Base-by-base conservation (phyloP, 2,113 vertebrate genomes). In the Gymnarchus niloticus region DNA sequence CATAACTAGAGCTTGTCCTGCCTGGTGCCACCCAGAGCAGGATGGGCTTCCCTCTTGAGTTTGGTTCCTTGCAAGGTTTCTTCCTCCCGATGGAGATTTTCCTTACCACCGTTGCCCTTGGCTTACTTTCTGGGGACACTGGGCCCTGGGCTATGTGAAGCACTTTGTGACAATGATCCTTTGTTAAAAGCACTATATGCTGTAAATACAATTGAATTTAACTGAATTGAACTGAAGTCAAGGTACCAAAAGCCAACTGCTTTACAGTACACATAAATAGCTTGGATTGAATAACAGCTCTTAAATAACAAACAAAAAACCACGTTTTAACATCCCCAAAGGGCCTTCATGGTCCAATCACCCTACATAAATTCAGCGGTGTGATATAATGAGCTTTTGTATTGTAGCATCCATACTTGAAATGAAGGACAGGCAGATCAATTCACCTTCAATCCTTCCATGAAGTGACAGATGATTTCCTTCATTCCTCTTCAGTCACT, bases 251-350 rank as follows among this genome's bases (percentile, higher is more conserved):
- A n/a, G n/a, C n/a, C n/a, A n/a, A n/a, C n/a, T n/a, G n/a, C 33
- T 73, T 73, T 6, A 33, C 65, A 73, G 37, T 73, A 73, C 19
- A 73, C 33, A 41, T 73, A 19, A 73, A 73, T 19, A n/a, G 59
- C 59, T 65, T 73, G 65, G 17, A 5, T 41, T 73, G 65, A 73
- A 73, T 73, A 73, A 73, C 33, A 41, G 33, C 33, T 73, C 65
- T 73, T 41, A 73, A 73, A 73, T 17, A 73, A 73, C 65, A 73
- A 73, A 28, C n/a, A n/a, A 73, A 73, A 73, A 73, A 21, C 41
- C 65, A 41, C 41, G 65, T 41, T 73, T 73, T 73, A 73, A 73
- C 33, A 73, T 73, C 14, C 65, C 65, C 65, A 73, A 73, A 73
- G 19, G 65, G 41, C 65, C 65, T 73, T 73, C 65, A 41, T 5